These are phyloP conservation scores for Tetramorium parvispinum DNA, from an alignment of 1,140 invertebrate species.

Conservation along the genomic window DNA sequence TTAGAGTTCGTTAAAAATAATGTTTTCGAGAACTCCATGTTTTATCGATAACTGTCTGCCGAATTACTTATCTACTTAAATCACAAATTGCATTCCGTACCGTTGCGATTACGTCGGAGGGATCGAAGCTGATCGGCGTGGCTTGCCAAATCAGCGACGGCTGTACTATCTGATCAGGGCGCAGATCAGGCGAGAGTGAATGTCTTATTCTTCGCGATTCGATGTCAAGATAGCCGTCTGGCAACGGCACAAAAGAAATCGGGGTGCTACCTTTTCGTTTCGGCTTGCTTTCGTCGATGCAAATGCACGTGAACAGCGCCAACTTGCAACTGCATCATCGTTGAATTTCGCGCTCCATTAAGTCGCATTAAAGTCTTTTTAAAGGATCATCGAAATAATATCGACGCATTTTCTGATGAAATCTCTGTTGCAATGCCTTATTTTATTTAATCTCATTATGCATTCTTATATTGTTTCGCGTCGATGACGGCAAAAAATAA, in stretches of 20 bases:
- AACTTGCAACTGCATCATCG: conserved; percentile 42
- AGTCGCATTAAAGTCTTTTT: conserved; percentile 33
- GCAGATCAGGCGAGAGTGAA: conserved; percentile 54
- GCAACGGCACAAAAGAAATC: conserved; percentile 65
- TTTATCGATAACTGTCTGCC: conserved; percentile 3
- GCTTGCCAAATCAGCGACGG: conserved; percentile 59
- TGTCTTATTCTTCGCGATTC: conserved; percentile 74
- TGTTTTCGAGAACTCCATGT: background rate
- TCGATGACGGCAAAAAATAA: background rate
- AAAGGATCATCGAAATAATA: background rate
- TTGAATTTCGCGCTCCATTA: conserved; percentile 48
- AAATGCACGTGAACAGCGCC: background rate
- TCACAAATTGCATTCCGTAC: conserved; percentile 63
- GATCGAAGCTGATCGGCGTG: conserved; percentile 34
- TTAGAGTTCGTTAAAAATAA: background rate
- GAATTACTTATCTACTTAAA: conserved; percentile 63
- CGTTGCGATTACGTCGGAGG: conserved; percentile 10
- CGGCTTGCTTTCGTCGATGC: conserved; percentile 40
- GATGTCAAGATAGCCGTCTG: conserved; percentile 66
- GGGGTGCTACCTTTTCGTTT: conserved; percentile 60
- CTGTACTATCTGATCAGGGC: conserved; percentile 69
- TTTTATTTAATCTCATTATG: background rate
- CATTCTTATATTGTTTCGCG: background rate
- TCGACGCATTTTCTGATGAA: background rate
- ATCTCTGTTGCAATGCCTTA: background rate